These are phyloP conservation scores for Selenia dentaria DNA, from an alignment of 2,888 invertebrate genomes.

Conservation along the genomic window DNA sequence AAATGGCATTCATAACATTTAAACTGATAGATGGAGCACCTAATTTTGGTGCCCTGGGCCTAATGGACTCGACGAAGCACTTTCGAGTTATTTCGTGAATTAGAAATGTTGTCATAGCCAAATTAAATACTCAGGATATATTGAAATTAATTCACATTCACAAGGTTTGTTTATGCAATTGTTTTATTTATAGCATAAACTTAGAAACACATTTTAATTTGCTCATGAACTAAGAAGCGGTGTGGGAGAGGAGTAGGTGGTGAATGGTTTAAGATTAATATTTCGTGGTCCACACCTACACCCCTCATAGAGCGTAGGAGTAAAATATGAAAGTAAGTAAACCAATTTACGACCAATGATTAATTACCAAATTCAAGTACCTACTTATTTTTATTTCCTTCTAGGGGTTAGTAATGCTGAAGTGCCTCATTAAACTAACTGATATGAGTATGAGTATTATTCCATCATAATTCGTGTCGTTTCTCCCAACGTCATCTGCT, in stretches of 20 bases:
- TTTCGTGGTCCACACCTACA: conserved; percentile 40
- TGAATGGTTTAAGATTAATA: conserved; percentile 35
- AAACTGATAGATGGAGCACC: conserved; percentile 3
- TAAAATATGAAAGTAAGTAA: conserved; percentile 34
- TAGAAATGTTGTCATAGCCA: too few relatives aligned
- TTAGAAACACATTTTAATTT: too few relatives aligned
- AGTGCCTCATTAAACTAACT: conserved; percentile 30
- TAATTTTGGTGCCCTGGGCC: background rate
- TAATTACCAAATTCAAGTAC: conserved; percentile 21
- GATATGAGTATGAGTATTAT: too few relatives aligned
- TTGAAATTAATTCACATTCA: too few relatives aligned
- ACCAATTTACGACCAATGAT: conserved; percentile 6
- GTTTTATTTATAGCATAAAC: too few relatives aligned
- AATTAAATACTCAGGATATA: too few relatives aligned
- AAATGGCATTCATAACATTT: conserved; percentile 7
- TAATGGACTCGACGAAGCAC: too few relatives aligned
- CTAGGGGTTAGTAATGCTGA: conserved; percentile 35
- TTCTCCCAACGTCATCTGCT: too few relatives aligned
- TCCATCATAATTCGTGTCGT: too few relatives aligned
- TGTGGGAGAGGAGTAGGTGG: conserved; percentile 21
- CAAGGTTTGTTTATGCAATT: too few relatives aligned
- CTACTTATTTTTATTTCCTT: conserved; percentile 27
- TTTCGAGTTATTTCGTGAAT: too few relatives aligned
- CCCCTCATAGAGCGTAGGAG: conserved; percentile 33
- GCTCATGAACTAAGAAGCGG: conserved; percentile 8